Percentiles rank a stretch among this genome's conserved stretches.
These are phyloP conservation scores for Pseudanteris insignis DNA, from an alignment of 2,888 invertebrate species.

Conservation along the genomic window DNA sequence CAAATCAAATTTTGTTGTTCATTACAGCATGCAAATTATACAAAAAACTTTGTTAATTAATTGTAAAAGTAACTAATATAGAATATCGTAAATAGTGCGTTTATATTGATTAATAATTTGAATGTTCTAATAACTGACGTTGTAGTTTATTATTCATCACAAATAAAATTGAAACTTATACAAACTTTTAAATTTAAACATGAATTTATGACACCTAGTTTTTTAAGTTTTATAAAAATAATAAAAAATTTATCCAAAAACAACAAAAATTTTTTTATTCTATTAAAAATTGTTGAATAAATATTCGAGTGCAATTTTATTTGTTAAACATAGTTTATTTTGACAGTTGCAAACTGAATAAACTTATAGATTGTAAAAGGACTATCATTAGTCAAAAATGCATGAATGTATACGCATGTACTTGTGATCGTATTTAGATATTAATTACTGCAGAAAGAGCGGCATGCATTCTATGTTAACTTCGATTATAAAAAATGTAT, in stretches of 20 bases:
- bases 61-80: conserved; percentile 30
- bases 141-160: conserved; percentile 20
- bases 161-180: conserved; percentile 8
- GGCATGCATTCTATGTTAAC: conserved; percentile 48
- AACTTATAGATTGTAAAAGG: conserved; percentile 17
- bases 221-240: too few relatives aligned
- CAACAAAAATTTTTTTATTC: too few relatives aligned
- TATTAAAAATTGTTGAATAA: too few relatives aligned
- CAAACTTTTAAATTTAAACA: too few relatives aligned
- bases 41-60: conserved; percentile 24
- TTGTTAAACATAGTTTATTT: conserved; percentile 10
- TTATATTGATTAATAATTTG: conserved; percentile 31
- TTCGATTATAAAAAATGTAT: conserved; percentile 26
- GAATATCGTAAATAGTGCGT: conserved; percentile 11
- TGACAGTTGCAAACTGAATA: conserved; percentile 14
- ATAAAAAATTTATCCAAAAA: too few relatives aligned
- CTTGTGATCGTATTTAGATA: conserved; percentile 50
- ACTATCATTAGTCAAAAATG: conserved; percentile 42
- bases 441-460: conserved; percentile 46
- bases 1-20: conserved; percentile 40
- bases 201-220: too few relatives aligned
- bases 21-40: conserved; percentile 48
- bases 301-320: conserved; percentile 16
- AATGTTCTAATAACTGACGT: conserved; percentile 28
- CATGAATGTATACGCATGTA: conserved; percentile 52